Percentiles rank a stretch among this genome's conserved stretches.
Conservation (phyloP, 2,888 invertebrate genomes). For the Hydrotaea cyrtoneurina region DNA sequence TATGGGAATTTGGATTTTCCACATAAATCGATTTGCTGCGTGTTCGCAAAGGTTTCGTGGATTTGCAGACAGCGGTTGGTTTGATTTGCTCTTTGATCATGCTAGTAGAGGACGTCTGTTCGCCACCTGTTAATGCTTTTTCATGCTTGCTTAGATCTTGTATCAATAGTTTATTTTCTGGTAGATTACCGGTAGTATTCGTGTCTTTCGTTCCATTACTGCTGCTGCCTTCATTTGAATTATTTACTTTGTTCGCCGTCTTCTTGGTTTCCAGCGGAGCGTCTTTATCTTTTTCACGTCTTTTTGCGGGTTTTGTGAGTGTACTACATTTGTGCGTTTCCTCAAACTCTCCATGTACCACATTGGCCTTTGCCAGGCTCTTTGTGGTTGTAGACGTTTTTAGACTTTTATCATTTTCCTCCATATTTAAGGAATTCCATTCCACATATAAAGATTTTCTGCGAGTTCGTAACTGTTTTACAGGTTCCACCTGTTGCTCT, state of each 20-base stretch:
- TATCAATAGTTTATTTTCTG: neutral
- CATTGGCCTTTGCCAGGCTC: no score
- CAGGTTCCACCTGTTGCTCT: neutral
- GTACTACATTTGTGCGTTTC: neutral
- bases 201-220: neutral
- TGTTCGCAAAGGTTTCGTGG: neutral
- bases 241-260: no score
- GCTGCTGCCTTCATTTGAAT: neutral
- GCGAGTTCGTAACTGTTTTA: neutral
- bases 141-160: no score
- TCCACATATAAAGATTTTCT: neutral
- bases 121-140: neutral
- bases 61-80: no score
- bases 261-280: no score
- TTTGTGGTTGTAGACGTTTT: no score
- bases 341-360: no score
- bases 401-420: neutral
- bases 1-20: neutral
- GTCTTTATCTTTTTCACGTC: neutral
- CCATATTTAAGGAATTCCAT: neutral
- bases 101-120: neutral
- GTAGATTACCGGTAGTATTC: neutral
- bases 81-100: no score
- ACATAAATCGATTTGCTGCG: conserved; percentile 5
- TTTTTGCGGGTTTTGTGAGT: neutral